Conservation (phyloP, 2,797 vertebrate species). For the Gobionotothen gibberifrons region DNA sequence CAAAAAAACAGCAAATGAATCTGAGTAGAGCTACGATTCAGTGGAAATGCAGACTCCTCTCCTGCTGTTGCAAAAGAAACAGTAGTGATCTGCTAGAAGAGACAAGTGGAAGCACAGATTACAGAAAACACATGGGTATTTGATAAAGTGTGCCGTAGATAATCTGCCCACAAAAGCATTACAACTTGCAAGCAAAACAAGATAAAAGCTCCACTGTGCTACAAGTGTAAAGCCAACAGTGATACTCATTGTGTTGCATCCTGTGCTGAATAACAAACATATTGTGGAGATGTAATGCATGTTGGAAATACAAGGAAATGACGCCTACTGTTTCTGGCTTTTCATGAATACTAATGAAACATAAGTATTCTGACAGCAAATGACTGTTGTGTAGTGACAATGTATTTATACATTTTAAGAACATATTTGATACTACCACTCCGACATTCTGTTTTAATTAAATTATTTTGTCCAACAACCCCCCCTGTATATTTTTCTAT, state of each 20-base stretch:
- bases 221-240: background rate
- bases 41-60: too few relatives aligned
- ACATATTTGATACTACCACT: background rate
- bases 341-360: too few relatives aligned
- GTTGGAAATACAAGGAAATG: too few relatives aligned
- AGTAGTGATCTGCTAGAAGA: background rate
- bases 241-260: background rate
- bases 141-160: background rate
- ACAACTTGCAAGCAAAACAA: background rate
- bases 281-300: background rate
- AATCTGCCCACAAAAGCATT: constrained; percentile 1
- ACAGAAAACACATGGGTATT: background rate
- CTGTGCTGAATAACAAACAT: background rate
- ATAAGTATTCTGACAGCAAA: too few relatives aligned
- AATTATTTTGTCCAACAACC: background rate
- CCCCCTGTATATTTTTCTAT: background rate
- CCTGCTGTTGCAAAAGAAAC: background rate
- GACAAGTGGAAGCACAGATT: background rate
- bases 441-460: background rate
- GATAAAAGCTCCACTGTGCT: too few relatives aligned
- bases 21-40: too few relatives aligned
- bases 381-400: background rate
- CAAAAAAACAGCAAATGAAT: too few relatives aligned
- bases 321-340: too few relatives aligned
- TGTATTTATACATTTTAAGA: background rate